Evolutionary conservation across 2,113 vertebrate species (phyloP).

Genomic region (Anser brachyrhynchus): DNA sequence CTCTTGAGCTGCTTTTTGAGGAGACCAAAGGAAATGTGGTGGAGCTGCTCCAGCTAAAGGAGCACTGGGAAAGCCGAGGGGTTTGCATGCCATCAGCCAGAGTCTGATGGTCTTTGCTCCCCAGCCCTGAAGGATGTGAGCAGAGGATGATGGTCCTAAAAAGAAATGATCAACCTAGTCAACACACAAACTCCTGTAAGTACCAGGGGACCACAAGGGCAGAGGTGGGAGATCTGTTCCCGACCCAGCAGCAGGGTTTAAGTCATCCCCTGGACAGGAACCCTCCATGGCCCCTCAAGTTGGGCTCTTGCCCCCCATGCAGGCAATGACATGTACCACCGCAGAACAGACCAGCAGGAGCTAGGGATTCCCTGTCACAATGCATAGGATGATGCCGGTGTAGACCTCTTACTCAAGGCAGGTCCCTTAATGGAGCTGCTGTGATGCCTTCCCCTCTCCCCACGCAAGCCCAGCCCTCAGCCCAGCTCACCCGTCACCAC

Average conservation of each 20-base stretch:
- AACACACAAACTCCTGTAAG: background rate
- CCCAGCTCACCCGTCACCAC: background rate
- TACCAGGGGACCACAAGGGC: accelerated
- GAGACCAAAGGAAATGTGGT: background rate
- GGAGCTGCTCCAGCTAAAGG: background rate
- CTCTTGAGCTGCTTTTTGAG: background rate
- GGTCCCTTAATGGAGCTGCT: background rate
- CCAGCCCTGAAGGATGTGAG: background rate
- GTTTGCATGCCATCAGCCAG: background rate
- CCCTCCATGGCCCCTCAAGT: accelerated
- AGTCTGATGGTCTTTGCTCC: background rate
- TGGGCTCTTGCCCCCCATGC: background rate
- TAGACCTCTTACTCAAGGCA: background rate
- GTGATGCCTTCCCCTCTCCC: background rate
- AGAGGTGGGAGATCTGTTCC: background rate
- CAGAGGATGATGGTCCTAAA: background rate
- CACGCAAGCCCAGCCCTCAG: background rate
- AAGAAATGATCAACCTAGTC: background rate
- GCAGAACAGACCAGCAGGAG: background rate
- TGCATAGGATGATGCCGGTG: background rate
- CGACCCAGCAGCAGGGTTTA: background rate
- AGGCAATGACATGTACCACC: too few species aligned
- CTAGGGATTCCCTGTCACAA: background rate
- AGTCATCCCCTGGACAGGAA: background rate
- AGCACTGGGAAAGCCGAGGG: background rate